phyloP scores from a whole-genome alignment of 2,888 invertebrate species.

The Carcina quercana region DNA sequence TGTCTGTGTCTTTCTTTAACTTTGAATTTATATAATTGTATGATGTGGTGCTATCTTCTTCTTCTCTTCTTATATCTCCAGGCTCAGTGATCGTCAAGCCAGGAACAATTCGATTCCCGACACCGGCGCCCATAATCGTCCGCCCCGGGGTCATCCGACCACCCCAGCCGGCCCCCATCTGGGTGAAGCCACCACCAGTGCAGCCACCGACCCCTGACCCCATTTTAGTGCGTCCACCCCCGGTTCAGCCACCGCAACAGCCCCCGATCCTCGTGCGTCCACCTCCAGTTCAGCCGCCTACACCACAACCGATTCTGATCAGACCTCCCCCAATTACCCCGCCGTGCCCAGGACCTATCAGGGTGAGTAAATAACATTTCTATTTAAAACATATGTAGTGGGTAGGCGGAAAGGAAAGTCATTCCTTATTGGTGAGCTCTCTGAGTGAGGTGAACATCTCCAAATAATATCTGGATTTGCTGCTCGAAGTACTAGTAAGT shows the following conservation, averaged over 20 bases:
- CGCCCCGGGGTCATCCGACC: constrained; percentile 37
- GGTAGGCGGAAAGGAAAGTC: no score
- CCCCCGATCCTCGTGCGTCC: constrained; percentile 40
- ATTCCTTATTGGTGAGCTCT: no score
- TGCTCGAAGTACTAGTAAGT: background rate
- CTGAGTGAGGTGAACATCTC: background rate
- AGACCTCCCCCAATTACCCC: constrained; percentile 37
- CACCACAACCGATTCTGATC: constrained; percentile 37
- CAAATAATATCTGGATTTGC: background rate
- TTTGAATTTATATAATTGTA: no score
- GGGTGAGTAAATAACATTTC: constrained; percentile 34
- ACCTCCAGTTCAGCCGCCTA: constrained; percentile 34
- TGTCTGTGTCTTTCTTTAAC: no score
- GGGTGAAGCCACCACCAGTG: constrained; percentile 41
- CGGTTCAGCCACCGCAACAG: constrained; percentile 36
- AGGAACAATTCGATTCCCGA: constrained; percentile 43
- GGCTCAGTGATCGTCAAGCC: constrained; percentile 44
- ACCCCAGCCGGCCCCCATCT: constrained; percentile 35
- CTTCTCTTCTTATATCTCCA: no score
- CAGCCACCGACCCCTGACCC: constrained; percentile 39
- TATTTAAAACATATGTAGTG: no score
- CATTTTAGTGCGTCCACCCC: constrained; percentile 36
- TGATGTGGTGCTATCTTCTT: no score
- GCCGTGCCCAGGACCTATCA: constrained; percentile 35
- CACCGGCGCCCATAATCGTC: constrained; percentile 37